Base-by-base conservation (phyloP, 2,888 invertebrate genomes). In the Aspidapion aeneum region DNA sequence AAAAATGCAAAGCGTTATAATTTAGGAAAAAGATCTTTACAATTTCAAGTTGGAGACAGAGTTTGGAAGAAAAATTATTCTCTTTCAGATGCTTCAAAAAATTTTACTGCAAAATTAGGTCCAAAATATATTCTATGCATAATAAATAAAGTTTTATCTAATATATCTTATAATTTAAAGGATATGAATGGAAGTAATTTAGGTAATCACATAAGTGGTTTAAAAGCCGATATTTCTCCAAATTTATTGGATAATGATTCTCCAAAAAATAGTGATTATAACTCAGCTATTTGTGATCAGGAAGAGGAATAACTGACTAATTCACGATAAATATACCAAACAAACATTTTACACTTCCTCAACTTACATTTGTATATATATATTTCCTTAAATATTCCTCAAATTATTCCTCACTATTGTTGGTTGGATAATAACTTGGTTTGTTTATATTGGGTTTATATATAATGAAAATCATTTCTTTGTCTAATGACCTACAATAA, bases 91-190 rank as follows among this genome's bases (percentile, higher is more conserved):
- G 65, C 62, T 18, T 21, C 63, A n/a, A 60, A 69, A 21, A 22
- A 66, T 19, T 71, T 67, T 65, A 55, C 61, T 1, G 63, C 63
- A 16, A 70, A 71, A 61, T 54, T 71, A 7, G 69, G 68, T 16
- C 60, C 66, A 1, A 69, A 69, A 61, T 72, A 59, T 62, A 65
- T 70, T 17, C 63, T 65, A 19, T 71, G 69, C 64, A 52, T 55
- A 1, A 60, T 71, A 7, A 60, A 50, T 21, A 66, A 69, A 55
- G 63, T 66, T 12, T 18, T 67, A 0, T 69, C 68, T 7, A 61
- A 65, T 16, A 55, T 69, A 19, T 67, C 66, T 3, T 71, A 71
- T 55, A 21, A 60, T 19, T 56, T 71, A 18, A 50, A 59, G 21
- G 67, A 66, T 54, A 48, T 60, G 35, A 35, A 7, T 60, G 65